Evolutionary conservation across 2,113 vertebrate genomes (phyloP), one percentile per base, ranked within the genome.

Genomic region (Sus scrofa): DNA sequence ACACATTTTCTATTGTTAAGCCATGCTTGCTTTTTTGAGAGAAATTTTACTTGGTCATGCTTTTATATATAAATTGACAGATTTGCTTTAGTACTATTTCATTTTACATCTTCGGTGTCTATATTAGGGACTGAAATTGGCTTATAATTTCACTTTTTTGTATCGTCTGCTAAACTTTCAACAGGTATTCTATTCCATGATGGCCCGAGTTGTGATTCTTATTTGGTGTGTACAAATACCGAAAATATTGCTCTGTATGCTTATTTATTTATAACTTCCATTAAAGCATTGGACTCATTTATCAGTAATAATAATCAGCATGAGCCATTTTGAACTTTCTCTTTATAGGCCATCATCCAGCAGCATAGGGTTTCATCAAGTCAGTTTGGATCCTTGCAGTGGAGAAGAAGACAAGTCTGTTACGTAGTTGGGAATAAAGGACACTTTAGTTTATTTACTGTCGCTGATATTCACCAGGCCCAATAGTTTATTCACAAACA

Each of bases 201-300:
- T 78, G 4, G 77, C 60, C 78, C 86, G 67, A 93, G 62, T 70
- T 89, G 32, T 78, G 92, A 92, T 84, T 86, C 39, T 65, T 75
- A 44, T 2, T 1, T 37, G 11, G 8, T 65, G 9, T 93, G 0
- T 82, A 52, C 34, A 39, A 2, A 18, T 89, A n/a, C 22, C 93
- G 26, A 11, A 95, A 10, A 0, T 18, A 71, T 27, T 3, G 24
- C 50, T 96, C 4, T 52, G 3, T 82, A 27, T 19, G 70, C 56
- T 13, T 88, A 20, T 65, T 70, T 0, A 88, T 52, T 94, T 78
- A 22, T 81, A 86, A 24, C 82, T 83, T 62, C 63, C 65, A 26
- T 18, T 93, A 78, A 94, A 52, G 63, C 4, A 50, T 77, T 56
- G 52, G 39, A 70, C 34, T 78, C 52, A 3, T 54, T 83, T 19